A percentile compares a stretch with the other conserved stretches of the same genome.
These are phyloP conservation scores for Temnothorax curvispinosus DNA, from an alignment of 1,140 invertebrate species.

Conservation along the genomic window DNA sequence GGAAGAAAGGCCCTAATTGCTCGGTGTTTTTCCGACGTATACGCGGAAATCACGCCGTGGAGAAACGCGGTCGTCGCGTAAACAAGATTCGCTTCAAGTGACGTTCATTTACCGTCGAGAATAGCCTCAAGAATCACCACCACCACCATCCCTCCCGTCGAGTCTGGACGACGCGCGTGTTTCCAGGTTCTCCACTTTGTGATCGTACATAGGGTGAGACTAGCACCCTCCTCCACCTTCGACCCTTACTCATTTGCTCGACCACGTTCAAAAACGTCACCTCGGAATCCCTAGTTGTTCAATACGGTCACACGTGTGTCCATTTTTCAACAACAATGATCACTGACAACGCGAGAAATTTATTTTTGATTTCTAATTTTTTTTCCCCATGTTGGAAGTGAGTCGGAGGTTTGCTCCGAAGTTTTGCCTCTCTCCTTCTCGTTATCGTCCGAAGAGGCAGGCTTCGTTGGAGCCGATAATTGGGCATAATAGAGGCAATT, in stretches of 20 bases:
- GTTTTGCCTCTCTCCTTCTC: not conserved
- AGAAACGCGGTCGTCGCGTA: constrained; percentile 46
- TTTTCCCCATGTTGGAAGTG: too few species aligned
- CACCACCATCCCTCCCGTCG: constrained; percentile 1
- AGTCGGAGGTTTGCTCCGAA: not conserved
- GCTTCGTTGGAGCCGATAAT: constrained; percentile 75
- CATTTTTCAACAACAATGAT: not conserved
- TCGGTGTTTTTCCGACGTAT: constrained; percentile 35
- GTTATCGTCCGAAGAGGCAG: not conserved
- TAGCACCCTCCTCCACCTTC: not conserved
- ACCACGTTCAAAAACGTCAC: not conserved
- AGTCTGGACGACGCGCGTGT: constrained; percentile 47
- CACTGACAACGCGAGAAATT: not conserved
- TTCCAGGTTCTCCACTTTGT: constrained; percentile 31
- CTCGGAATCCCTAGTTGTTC: not conserved
- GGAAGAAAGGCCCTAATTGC: constrained; percentile 68
- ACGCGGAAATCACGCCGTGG: constrained; percentile 29
- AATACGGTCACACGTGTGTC: not conserved
- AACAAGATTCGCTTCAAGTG: constrained; percentile 68
- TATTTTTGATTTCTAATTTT: not conserved
- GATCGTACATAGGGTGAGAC: not conserved
- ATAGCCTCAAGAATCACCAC: constrained; percentile 61
- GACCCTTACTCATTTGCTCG: not conserved
- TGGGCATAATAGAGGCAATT: constrained; percentile 80
- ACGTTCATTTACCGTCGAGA: constrained; percentile 60